phyloP scores from a whole-genome alignment of 1,140 invertebrate species.

The Mya arenaria region DNA sequence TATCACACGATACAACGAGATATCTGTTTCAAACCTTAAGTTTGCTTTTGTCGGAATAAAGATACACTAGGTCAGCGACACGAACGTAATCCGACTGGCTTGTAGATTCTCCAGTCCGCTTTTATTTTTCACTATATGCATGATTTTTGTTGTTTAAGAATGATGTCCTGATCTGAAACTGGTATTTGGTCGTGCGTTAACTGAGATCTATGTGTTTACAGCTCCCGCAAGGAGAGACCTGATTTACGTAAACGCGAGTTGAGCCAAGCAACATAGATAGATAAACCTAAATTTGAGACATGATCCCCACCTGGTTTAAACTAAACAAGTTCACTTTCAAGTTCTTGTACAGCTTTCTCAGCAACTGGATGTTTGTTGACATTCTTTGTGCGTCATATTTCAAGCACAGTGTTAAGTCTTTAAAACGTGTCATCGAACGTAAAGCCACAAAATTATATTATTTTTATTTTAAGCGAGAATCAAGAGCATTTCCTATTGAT shows the following conservation, averaged over 20 bases:
- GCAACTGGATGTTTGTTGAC: slow-evolving; percentile 56
- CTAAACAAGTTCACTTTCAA: slow-evolving; percentile 40
- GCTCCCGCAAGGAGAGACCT: background rate
- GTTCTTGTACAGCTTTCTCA: slow-evolving; percentile 41
- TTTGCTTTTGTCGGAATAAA: slow-evolving; percentile 46
- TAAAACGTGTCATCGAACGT: slow-evolving; percentile 24
- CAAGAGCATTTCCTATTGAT: too few relatives aligned
- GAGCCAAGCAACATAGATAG: slow-evolving; percentile 3
- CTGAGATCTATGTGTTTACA: slow-evolving; percentile 31
- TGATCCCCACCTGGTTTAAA: slow-evolving; percentile 18
- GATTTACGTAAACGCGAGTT: slow-evolving; percentile 10
- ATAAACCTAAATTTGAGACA: background rate
- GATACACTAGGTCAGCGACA: slow-evolving; percentile 56
- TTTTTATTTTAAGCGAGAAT: too few relatives aligned
- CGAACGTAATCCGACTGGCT: background rate
- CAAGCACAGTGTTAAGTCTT: slow-evolving; percentile 9
- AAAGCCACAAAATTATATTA: too few relatives aligned
- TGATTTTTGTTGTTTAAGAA: slow-evolving; percentile 50
- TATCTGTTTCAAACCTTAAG: slow-evolving; percentile 21
- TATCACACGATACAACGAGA: slow-evolving; percentile 28
- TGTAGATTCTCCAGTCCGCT: background rate
- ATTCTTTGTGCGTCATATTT: slow-evolving; percentile 51
- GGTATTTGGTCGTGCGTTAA: slow-evolving; percentile 55
- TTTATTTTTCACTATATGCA: slow-evolving; percentile 42
- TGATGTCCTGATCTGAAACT: slow-evolving; percentile 16